Percentiles rank a stretch among this genome's conserved stretches.
Conservation (phyloP, 92 coral and sea anemone genomes). For the Nematostella vectensis region DNA sequence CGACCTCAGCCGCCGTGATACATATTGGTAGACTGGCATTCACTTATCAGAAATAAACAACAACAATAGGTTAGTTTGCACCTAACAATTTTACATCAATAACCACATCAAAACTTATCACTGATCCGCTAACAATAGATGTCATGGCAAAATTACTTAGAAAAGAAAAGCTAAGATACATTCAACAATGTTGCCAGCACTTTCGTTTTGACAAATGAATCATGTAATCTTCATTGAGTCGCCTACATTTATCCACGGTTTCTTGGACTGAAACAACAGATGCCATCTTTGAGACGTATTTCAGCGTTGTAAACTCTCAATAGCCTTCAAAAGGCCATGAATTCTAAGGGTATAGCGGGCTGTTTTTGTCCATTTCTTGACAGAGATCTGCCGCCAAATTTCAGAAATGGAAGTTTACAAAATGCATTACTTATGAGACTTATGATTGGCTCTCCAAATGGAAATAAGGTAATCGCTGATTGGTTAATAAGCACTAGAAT, state of each 20-base stretch:
- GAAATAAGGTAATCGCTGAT: background rate
- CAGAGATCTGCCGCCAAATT: conserved; percentile 44
- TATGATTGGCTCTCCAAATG: background rate
- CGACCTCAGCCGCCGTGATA: conserved; percentile 55
- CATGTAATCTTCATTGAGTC: too few species aligned
- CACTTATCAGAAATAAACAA: conserved; percentile 22
- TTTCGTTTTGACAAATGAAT: too few species aligned
- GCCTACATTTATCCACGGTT: conserved; percentile 65
- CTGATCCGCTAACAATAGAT: background rate
- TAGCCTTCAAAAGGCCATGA: too few species aligned
- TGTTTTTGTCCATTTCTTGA: background rate
- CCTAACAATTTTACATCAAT: background rate
- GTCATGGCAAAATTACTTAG: background rate
- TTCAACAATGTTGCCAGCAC: too few species aligned
- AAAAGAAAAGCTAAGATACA: too few species aligned
- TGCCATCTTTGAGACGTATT: too few species aligned
- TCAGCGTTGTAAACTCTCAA: too few species aligned
- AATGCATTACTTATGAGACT: background rate
- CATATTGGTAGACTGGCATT: conserved; percentile 54
- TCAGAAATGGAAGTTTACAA: conserved; percentile 24
- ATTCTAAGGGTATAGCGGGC: too few species aligned
- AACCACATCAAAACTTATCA: background rate
- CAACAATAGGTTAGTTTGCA: background rate
- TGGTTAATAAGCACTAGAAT: too few species aligned
- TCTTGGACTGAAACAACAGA: conserved; percentile 43